phyloP scores from a whole-genome alignment of 2,888 invertebrate species.

The Sarcophaga carnaria region DNA sequence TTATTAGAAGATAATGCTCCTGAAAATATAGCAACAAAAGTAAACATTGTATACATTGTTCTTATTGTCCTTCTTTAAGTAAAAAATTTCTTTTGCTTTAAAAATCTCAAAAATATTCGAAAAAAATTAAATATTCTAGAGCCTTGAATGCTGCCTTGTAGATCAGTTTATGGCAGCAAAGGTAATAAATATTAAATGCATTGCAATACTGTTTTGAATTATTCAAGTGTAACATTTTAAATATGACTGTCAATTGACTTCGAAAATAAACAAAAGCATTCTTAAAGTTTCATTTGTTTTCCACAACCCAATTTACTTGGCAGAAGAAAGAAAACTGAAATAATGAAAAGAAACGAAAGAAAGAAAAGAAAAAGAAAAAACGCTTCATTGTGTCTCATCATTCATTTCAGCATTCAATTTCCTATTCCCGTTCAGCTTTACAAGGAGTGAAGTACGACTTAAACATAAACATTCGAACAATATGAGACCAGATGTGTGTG shows the following conservation, averaged over 20 bases:
- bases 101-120: no score
- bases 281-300: constrained; percentile 20
- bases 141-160: no score
- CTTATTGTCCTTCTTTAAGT: no score
- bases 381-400: constrained; percentile 54
- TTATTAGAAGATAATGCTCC: no score
- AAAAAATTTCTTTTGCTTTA: no score
- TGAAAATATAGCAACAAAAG: no score
- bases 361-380: constrained; percentile 14
- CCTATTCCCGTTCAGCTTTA: constrained; percentile 46
- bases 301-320: constrained; percentile 28
- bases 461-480: constrained; percentile 60
- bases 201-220: not conserved
- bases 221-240: not conserved
- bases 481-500: constrained; percentile 24
- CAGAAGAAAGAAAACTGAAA: not conserved
- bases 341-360: not conserved
- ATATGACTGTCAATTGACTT: constrained; percentile 21
- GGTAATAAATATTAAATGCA: not conserved
- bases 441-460: constrained; percentile 33
- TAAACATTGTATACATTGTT: no score
- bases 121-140: no score
- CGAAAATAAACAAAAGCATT: not conserved
- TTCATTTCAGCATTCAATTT: constrained; percentile 66
- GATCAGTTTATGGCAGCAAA: not conserved